A percentile compares a stretch with the other conserved stretches of the same genome.
Conservation (phyloP, 2,888 invertebrate genomes). For the Dysmachus trigonus region DNA sequence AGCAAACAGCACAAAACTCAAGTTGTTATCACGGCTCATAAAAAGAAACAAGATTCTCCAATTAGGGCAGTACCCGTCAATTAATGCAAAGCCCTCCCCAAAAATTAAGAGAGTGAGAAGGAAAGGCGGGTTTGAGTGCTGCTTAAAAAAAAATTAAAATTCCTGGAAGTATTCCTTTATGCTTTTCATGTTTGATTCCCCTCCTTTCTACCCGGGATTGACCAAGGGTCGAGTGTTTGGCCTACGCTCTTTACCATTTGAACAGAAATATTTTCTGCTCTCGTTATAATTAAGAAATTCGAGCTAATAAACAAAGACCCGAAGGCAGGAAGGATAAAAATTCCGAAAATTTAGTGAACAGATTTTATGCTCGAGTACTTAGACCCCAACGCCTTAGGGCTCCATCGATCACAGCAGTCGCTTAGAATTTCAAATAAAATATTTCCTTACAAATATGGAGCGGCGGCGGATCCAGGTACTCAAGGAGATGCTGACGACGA, state of each 20-base stretch:
- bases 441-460: not conserved
- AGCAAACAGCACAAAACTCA: not conserved
- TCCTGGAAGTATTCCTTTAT: not conserved
- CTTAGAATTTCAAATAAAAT: not conserved
- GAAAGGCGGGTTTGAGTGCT: not conserved
- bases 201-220: not conserved
- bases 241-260: not conserved
- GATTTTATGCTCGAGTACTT: not conserved
- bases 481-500: not conserved
- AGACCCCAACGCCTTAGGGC: not conserved
- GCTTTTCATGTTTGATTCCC: not conserved
- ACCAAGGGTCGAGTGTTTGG: not conserved
- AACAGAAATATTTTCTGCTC: not conserved
- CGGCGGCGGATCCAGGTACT: not conserved
- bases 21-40: not conserved
- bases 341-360: not conserved
- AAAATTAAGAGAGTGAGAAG: not conserved
- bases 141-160: not conserved
- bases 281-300: not conserved
- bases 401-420: not conserved
- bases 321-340: not conserved
- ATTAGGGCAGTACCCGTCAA: not conserved
- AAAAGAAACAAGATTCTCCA: constrained; percentile 19
- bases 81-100: not conserved
- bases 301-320: not conserved